Evolutionary conservation across 2,888 invertebrate species (phyloP).

Genomic region (Caenorhabditis imperialis): DNA sequence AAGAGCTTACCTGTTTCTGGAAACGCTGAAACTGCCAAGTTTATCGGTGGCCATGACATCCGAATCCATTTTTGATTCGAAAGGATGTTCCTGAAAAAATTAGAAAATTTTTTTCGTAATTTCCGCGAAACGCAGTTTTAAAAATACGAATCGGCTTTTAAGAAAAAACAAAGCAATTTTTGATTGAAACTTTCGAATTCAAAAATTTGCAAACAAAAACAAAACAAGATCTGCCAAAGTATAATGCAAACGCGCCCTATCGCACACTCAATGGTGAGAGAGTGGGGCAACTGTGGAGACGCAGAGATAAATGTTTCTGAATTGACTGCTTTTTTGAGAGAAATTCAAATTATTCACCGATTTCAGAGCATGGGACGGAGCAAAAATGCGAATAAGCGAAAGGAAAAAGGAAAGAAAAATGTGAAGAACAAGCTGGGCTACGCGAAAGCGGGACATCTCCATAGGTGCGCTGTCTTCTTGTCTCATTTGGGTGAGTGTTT

Average conservation of each 20-base stretch:
- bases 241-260: slow-evolving; percentile 25
- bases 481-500: slow-evolving; percentile 42
- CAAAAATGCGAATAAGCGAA: slow-evolving; percentile 6
- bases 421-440: slow-evolving; percentile 42
- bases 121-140: too few relatives aligned
- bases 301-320: slow-evolving; percentile 25
- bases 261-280: background rate
- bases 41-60: too few relatives aligned
- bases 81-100: too few relatives aligned
- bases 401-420: slow-evolving; percentile 24
- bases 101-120: too few relatives aligned
- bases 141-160: too few relatives aligned
- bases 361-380: slow-evolving; percentile 19
- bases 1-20: slow-evolving; percentile 25
- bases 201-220: background rate
- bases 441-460: slow-evolving; percentile 39
- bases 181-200: background rate
- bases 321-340: too few relatives aligned
- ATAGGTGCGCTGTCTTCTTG: slow-evolving; percentile 39
- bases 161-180: too few relatives aligned
- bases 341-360: too few relatives aligned
- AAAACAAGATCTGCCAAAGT: background rate
- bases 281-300: slow-evolving; percentile 15
- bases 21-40: too few relatives aligned
- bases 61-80: too few relatives aligned